phyloP scores from a whole-genome alignment of 1,140 invertebrate genomes.

The Drosophila eugracilis region DNA sequence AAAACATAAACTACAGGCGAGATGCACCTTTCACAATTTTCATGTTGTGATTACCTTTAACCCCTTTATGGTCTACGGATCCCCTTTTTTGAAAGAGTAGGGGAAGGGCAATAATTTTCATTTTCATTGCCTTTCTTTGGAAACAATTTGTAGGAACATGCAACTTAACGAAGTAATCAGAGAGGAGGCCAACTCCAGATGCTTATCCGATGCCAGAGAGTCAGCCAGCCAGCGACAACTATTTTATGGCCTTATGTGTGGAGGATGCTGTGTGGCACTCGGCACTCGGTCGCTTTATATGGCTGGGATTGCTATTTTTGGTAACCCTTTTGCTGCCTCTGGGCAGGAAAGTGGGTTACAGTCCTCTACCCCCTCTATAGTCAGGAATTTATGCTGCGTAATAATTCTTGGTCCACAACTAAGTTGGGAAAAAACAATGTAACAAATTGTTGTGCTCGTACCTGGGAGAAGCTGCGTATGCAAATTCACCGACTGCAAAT shows the following conservation, averaged over 20 bases:
- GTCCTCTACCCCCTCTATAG: too few species aligned
- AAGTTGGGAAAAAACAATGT: conserved; percentile 65
- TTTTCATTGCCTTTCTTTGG: conserved; percentile 80
- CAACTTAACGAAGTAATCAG: conserved; percentile 80
- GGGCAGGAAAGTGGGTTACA: conserved; percentile 61
- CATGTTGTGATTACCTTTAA: conserved; percentile 77
- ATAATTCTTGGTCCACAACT: conserved; percentile 56
- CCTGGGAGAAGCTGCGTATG: conserved; percentile 37
- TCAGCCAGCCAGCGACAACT: conserved; percentile 66
- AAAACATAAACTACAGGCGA: conserved; percentile 51
- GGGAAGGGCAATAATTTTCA: conserved; percentile 66
- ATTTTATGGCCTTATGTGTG: conserved; percentile 80
- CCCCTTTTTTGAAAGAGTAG: conserved; percentile 9
- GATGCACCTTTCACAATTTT: conserved; percentile 77
- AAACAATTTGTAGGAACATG: conserved; percentile 82
- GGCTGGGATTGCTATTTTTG: conserved; percentile 73
- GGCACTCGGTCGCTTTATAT: conserved; percentile 53
- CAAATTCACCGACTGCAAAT: conserved; percentile 26
- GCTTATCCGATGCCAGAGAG: conserved; percentile 66
- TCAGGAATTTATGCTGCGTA: conserved; percentile 57
- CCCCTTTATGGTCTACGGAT: conserved; percentile 45
- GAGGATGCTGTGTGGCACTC: conserved; percentile 15
- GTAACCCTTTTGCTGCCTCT: conserved; percentile 61
- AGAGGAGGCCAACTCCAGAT: conserved; percentile 54
- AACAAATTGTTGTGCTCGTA: conserved; percentile 60